Conservation (phyloP, 2,888 invertebrate species). For the Synergus umbraculus region DNA sequence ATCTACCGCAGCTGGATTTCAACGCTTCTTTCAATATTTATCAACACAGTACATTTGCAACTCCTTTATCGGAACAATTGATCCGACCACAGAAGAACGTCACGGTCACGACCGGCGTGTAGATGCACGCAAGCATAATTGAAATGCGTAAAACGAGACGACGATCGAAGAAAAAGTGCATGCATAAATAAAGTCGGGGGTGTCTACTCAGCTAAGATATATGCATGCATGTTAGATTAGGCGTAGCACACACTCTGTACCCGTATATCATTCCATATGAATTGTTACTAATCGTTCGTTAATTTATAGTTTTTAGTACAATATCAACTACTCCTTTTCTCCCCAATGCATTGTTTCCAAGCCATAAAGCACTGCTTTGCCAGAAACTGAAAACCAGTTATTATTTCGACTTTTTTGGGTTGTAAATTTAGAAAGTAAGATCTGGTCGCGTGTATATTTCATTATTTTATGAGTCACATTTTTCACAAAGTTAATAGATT, state of each 20-base stretch:
- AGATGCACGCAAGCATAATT: constrained; percentile 41
- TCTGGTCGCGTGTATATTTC: background rate
- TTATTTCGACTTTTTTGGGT: background rate
- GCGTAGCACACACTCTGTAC: constrained; percentile 7
- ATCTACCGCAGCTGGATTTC: constrained; percentile 28
- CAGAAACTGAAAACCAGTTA: constrained; percentile 13
- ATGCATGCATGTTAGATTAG: constrained; percentile 38
- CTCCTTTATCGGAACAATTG: constrained; percentile 40
- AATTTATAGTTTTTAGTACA: constrained; percentile 29
- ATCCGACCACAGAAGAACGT: constrained; percentile 36
- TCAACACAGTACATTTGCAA: constrained; percentile 31
- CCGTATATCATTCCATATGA: constrained; percentile 9
- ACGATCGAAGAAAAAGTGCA: constrained; percentile 29
- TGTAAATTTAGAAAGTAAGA: background rate
- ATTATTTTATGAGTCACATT: background rate
- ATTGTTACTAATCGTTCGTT: constrained; percentile 28
- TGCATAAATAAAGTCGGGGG: constrained; percentile 39
- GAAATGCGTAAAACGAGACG: constrained; percentile 41
- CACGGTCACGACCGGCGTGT: constrained; percentile 33
- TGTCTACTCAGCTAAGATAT: constrained; percentile 30
- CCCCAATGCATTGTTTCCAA: background rate
- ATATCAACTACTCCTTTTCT: constrained; percentile 1
- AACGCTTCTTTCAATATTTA: constrained; percentile 40
- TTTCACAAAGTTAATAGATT: background rate
- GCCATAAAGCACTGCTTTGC: background rate